Evolutionary conservation across 1,140 invertebrate species (phyloP).

Genomic region (Campoletis sonorensis): DNA sequence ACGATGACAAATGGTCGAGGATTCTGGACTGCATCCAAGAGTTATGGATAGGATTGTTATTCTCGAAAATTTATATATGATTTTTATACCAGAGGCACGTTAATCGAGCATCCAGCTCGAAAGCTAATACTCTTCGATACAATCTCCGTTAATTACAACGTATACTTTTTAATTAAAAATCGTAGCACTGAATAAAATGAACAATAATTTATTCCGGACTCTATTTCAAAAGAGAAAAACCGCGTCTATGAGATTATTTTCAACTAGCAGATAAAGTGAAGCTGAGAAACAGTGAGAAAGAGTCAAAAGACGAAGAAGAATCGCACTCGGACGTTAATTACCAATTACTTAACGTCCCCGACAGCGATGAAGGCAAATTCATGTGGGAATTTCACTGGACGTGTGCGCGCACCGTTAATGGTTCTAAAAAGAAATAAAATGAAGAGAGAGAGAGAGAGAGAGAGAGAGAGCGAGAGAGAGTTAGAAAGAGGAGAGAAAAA

Average conservation of each 20-base stretch:
- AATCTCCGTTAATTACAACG: too few species aligned
- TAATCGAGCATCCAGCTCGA: too few species aligned
- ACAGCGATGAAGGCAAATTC: conserved; percentile 23
- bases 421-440: conserved; percentile 38
- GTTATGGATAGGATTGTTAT: background rate
- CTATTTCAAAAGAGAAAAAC: background rate
- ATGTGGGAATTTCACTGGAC: conserved; percentile 20
- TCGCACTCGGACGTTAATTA: conserved; percentile 37
- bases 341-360: conserved; percentile 35
- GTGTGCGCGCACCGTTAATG: conserved; percentile 39
- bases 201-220: background rate
- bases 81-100: background rate
- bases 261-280: background rate
- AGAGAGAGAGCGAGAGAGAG: conserved; percentile 20
- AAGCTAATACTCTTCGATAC: too few species aligned
- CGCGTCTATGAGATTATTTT: background rate
- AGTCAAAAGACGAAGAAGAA: conserved; percentile 25
- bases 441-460: conserved; percentile 9
- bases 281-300: background rate
- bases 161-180: too few species aligned
- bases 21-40: background rate
- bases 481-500: conserved; percentile 37
- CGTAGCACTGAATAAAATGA: too few species aligned
- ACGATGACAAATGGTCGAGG: background rate
- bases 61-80: background rate